phyloP scores from a whole-genome alignment of 2,888 invertebrate species.

The Trachelus tabidus region DNA sequence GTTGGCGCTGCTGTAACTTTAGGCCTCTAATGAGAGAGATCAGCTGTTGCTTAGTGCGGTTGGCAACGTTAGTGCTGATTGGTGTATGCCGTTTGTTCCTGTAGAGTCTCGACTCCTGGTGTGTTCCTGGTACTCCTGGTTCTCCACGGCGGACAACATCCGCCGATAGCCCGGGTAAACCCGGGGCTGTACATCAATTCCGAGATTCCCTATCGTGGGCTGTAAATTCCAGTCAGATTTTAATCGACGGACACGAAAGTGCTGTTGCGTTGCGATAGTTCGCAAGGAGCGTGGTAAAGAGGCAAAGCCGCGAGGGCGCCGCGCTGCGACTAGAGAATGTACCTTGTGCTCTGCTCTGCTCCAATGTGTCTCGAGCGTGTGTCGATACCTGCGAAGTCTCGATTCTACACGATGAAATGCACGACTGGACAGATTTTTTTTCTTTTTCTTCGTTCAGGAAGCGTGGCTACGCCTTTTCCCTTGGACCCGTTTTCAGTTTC shows the following conservation, averaged over 20 bases:
- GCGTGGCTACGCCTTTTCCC: background rate
- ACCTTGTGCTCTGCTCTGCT: background rate
- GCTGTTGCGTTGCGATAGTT: slow-evolving; percentile 21
- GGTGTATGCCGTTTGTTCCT: background rate
- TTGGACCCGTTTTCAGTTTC: background rate
- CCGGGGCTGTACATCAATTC: slow-evolving; percentile 36
- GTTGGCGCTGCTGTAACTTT: slow-evolving; percentile 19
- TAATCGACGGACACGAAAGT: slow-evolving; percentile 35
- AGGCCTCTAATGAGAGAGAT: slow-evolving; percentile 31
- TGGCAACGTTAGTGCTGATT: slow-evolving; percentile 3
- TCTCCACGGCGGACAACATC: background rate
- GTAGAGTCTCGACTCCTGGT: background rate
- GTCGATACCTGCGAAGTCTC: background rate
- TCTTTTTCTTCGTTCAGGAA: background rate
- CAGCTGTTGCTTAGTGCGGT: slow-evolving; percentile 15
- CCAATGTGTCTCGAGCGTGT: background rate
- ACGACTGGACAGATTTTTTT: background rate
- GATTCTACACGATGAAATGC: background rate
- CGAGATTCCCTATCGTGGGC: slow-evolving; percentile 38
- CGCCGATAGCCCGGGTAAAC: background rate
- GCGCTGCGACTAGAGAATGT: slow-evolving; percentile 4
- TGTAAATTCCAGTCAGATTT: slow-evolving; percentile 43
- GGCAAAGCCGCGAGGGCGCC: slow-evolving; percentile 8
- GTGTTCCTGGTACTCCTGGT: background rate
- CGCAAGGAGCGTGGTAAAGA: slow-evolving; percentile 11